Base-by-base conservation (phyloP, 2,888 invertebrate genomes). In the Arge pagana region DNA sequence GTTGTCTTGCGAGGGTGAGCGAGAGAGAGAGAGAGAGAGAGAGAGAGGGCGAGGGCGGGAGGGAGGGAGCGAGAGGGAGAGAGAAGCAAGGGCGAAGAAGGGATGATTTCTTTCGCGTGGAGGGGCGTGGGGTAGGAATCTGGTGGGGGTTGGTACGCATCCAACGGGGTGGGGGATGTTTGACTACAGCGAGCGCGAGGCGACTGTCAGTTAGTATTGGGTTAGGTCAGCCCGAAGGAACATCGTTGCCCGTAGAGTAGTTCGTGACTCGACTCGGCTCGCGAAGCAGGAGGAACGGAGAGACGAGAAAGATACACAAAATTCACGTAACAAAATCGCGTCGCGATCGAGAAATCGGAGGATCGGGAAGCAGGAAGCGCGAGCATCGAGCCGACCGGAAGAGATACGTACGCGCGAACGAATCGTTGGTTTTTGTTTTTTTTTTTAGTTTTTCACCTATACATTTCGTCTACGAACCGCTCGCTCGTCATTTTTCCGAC, bases 181-280 rank as follows among this genome's bases (percentile, higher is more conserved):
- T 69, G 66, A 70, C 68, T 72, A 73, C 70, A 66, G 68, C 64
- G 70, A 73, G 71, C 71, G 67, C 69, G 59, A 62, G 77, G 59
- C 74, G 79, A 79, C 63, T 68, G 65, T 68, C 67, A 71, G 64
- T 69, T 70, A 74, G 83, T 84, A 81, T 83, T 84, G 83, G 83
- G 83, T 83, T 83, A 84, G 84, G 84, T 83, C 83, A 80, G 74
- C 74, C 73, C 74, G 63, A 58, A 62, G 66, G 39, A 66, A 63
- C 61, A 61, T 70, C 67, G 64, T 60, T 33, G 41, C 53, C 55
- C 26, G 50, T 60, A 45, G 45, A 45, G 45, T 45, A 45, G 58
- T 59, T 49, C 45, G 48, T 49, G 55, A 39, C 60, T 53, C 52
- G 33, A 48, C 45, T 45, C 35, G n/a, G n/a, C n/a, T n/a, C n/a